These are phyloP conservation scores for Zaprionus capensis DNA, from an alignment of 1,140 invertebrate genomes.

Conservation along the genomic window DNA sequence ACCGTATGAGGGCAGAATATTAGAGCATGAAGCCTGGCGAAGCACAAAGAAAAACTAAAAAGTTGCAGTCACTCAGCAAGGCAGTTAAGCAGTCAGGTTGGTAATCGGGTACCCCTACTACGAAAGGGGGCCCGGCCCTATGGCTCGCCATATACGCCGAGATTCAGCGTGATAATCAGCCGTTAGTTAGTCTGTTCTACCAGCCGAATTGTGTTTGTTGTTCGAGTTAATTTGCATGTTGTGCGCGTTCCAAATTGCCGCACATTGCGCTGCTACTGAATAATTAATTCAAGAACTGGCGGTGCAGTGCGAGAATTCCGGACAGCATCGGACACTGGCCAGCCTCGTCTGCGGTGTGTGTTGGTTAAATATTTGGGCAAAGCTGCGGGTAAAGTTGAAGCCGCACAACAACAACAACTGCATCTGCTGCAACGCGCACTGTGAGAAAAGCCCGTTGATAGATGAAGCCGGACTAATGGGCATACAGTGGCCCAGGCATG, in stretches of 20 bases:
- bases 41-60: slow-evolving; percentile 61
- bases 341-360: background rate
- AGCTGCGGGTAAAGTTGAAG: slow-evolving; percentile 15
- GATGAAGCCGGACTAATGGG: slow-evolving; percentile 1
- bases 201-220: slow-evolving; percentile 15
- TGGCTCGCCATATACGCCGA: background rate
- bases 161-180: slow-evolving; percentile 42
- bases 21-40: slow-evolving; percentile 70
- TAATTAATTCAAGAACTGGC: slow-evolving; percentile 47
- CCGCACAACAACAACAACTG: background rate
- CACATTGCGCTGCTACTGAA: slow-evolving; percentile 30
- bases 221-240: slow-evolving; percentile 68
- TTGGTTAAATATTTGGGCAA: slow-evolving; percentile 17
- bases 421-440: background rate
- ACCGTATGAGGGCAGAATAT: slow-evolving; percentile 60
- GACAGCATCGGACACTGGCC: background rate
- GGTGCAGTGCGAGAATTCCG: background rate
- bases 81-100: background rate
- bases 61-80: slow-evolving; percentile 22
- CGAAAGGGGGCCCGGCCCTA: background rate
- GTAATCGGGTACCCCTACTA: background rate
- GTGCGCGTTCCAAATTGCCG: slow-evolving; percentile 29
- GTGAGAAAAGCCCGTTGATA: background rate
- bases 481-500: background rate
- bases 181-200: slow-evolving; percentile 41